Conservation (phyloP, 2,888 invertebrate species). For the Idaea aversata region DNA sequence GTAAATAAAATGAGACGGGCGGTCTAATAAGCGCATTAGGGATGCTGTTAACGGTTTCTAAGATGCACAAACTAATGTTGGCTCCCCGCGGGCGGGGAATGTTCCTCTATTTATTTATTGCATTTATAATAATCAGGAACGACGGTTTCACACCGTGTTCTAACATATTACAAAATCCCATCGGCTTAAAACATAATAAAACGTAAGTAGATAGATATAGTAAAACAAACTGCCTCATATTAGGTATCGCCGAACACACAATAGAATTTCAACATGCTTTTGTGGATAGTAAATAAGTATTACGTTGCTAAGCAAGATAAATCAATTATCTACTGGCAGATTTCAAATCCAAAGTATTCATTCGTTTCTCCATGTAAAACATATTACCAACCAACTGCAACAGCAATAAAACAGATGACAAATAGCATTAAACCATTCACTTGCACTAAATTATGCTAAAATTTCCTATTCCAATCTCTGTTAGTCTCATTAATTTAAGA, state of each 20-base stretch:
- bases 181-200: slow-evolving; percentile 16
- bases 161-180: slow-evolving; percentile 25
- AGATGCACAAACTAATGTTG: slow-evolving; percentile 43
- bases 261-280: no score
- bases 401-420: slow-evolving; percentile 56
- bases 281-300: no score
- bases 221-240: neutral
- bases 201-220: slow-evolving; percentile 3
- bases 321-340: neutral
- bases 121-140: slow-evolving; percentile 35
- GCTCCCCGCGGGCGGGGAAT: slow-evolving; percentile 54
- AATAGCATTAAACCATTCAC: slow-evolving; percentile 50
- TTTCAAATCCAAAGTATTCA: neutral
- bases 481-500: slow-evolving; percentile 52
- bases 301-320: neutral
- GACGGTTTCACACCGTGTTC: slow-evolving; percentile 36
- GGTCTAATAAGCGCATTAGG: slow-evolving; percentile 62
- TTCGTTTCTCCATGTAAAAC: neutral
- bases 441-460: slow-evolving; percentile 57
- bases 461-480: slow-evolving; percentile 47
- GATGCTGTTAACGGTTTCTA: slow-evolving; percentile 52
- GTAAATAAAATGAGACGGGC: slow-evolving; percentile 59
- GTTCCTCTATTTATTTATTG: slow-evolving; percentile 24
- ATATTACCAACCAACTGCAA: slow-evolving; percentile 41
- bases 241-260: no score